Evolutionary conservation across 2,888 invertebrate genomes (phyloP), one percentile per base, ranked within the genome.

Genomic region (Drosophila niveifrons): DNA sequence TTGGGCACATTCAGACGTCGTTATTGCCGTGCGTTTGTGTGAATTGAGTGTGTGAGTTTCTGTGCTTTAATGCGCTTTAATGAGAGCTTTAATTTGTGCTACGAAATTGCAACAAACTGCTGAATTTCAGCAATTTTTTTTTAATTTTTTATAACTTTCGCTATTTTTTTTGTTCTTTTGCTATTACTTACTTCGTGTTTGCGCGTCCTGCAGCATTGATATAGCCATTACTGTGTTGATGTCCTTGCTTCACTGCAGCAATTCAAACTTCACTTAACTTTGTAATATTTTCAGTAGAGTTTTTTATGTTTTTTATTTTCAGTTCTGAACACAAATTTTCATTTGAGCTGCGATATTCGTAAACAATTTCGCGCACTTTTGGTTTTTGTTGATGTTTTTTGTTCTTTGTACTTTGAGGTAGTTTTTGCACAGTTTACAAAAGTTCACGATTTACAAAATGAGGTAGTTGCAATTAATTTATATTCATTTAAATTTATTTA

Each of bases 191-290:
- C 91, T 91, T 90, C 92, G 90, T 78, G 91, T 91, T 82, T 92
- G 92, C 43, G 92, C 92, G 88, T 92, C 92, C 85, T 92, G 92
- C 34, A 92, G 77, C 88, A 92, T 70, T 61, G 92, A 92, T 65
- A 92, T 90, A 58, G 92, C 92, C 92, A 92, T 92, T 68, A 23
- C 17, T 66, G 55, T 63, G 53, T 52, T 56, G n/a, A n/a, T 36
- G 51, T 58, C 34, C 29, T 55, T 65, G 28, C 48, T 52, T 52
- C 51, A 63, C 61, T 72, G 43, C 53, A 44, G 44, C 51, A 47
- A 63, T 61, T 62, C 29, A 64, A 58, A 55, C 48, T 73, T 69
- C 64, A 63, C 61, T 67, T 63, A 46, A 64, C 23, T 52, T 63
- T 67, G 70, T 13, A 15, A 8, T 41, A 34, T 10, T 41, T 41